These are phyloP conservation scores for Sceliomorpha sp. DNA, from an alignment of 2,888 invertebrate genomes.

Conservation along the genomic window DNA sequence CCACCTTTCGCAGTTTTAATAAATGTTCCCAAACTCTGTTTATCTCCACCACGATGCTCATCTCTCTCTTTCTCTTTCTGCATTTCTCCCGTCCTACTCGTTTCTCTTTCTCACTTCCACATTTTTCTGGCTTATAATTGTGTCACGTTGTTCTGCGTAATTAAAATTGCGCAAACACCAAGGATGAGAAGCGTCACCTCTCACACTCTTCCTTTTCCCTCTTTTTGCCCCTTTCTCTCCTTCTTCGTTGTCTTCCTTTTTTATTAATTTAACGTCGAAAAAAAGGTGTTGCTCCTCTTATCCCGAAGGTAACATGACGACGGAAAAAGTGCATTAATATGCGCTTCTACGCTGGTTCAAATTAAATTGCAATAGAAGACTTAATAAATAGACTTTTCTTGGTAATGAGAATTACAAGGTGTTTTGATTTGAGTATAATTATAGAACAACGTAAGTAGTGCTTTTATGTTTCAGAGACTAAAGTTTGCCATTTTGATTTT, in stretches of 20 bases:
- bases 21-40: conserved; percentile 60
- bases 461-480: too few species aligned
- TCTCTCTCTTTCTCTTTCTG: conserved; percentile 3
- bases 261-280: conserved; percentile 25
- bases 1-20: conserved; percentile 58
- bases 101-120: conserved; percentile 20
- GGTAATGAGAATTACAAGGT: too few species aligned
- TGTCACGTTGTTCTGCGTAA: conserved; percentile 37
- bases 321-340: conserved; percentile 21
- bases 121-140: conserved; percentile 41
- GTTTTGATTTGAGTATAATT: too few species aligned
- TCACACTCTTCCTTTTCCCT: not conserved
- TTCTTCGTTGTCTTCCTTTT: conserved; percentile 1
- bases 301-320: conserved; percentile 9
- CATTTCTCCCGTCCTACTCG: conserved; percentile 5
- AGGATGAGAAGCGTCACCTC: conserved; percentile 12
- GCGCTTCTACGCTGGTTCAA: conserved; percentile 6
- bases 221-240: conserved; percentile 2
- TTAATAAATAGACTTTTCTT: conserved; percentile 1
- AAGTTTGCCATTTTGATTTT: too few species aligned
- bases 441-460: too few species aligned
- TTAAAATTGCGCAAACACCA: conserved; percentile 41
- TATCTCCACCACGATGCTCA: conserved; percentile 19
- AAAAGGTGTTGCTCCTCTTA: conserved; percentile 21
- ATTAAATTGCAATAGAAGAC: conserved; percentile 1